Evolutionary conservation across 2,797 vertebrate genomes (phyloP), one percentile per base, ranked within the genome.

Genomic region (Thaleichthys pacificus): DNA sequence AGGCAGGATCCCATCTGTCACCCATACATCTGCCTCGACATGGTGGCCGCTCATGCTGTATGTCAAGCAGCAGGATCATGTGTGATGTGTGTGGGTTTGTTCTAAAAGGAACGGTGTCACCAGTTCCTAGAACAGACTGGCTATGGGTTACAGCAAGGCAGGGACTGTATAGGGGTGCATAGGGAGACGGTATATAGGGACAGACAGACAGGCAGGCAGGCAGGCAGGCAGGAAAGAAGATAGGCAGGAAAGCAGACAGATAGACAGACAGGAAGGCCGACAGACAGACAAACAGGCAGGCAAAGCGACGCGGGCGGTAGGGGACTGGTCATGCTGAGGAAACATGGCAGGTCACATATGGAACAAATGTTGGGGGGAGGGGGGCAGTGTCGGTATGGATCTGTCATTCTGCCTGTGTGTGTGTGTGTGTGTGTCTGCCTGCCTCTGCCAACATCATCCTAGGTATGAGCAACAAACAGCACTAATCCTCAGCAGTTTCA

Each of bases 271-370:
- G 57, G 8, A 17, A 22, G 57, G 51, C 51, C 0, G 30, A 76
- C 57, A 1, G 24, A 24, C 24, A 60, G 57, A 8, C 57, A 22
- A 15, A n/a, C 51, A 15, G 58, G 58, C 21, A 24, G 57, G 57
- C 17, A 22, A 12, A 12, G 0, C 24, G 24, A 22, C 11, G 22
- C 19, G 24, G 9, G 24, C 11, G 2, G 21, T 24, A 24, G 7
- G 58, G 17, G 69, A 82, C 85, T 57, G 86, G 85, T 85, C 66
- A 14, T 83, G 82, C 84, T 66, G 78, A 77, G 80, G 32, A 81
- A 81, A 86, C 87, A 86, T 86, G 88, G 89, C 89, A 89, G 89
- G 79, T 60, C 91, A 76, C 90, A 89, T 91, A 91, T 91, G 89
- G 83, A 81, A 80, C 67, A 70, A 22, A n/a, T 15, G 57, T 11